These are phyloP conservation scores for Oxygymnocypris stewartii DNA, from an alignment of 2,113 vertebrate species.

Conservation along the genomic window DNA sequence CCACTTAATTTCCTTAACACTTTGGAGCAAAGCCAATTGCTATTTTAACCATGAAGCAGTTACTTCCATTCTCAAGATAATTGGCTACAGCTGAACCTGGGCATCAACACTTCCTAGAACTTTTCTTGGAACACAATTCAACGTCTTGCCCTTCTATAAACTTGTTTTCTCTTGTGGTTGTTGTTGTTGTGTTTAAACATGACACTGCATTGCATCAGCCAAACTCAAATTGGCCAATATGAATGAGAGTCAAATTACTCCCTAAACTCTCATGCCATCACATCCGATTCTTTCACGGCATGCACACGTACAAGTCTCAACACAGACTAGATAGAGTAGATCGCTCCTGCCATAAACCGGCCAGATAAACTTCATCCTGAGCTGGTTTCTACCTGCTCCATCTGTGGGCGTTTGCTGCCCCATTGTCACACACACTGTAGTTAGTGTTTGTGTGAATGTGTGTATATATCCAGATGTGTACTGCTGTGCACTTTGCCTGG, in stretches of 20 bases:
- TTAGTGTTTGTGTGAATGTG: not conserved
- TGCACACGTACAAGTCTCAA: conserved; percentile 5
- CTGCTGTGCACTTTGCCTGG: conserved; percentile 41
- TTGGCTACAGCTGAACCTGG: not conserved
- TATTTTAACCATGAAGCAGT: not conserved
- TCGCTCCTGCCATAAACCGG: not conserved
- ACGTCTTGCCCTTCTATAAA: not conserved
- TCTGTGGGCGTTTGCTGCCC: conserved; percentile 7
- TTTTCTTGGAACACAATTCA: not conserved
- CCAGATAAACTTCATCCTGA: not conserved
- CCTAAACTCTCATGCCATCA: not conserved
- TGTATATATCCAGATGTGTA: conserved; percentile 38
- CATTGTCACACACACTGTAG: not conserved
- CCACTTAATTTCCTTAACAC: not conserved
- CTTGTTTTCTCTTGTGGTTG: conserved; percentile 25
- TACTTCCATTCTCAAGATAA: not conserved
- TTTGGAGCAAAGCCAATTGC: not conserved
- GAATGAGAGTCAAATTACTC: conserved; percentile 35
- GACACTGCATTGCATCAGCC: conserved; percentile 43
- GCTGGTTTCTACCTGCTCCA: not conserved
- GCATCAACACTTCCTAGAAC: not conserved
- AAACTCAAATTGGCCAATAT: conserved; percentile 51
- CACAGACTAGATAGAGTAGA: not conserved
- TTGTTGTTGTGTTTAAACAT: conserved; percentile 25
- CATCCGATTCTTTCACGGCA: not conserved